phyloP scores from a whole-genome alignment of 2,113 vertebrate genomes.

The Tapirus terrestris region DNA sequence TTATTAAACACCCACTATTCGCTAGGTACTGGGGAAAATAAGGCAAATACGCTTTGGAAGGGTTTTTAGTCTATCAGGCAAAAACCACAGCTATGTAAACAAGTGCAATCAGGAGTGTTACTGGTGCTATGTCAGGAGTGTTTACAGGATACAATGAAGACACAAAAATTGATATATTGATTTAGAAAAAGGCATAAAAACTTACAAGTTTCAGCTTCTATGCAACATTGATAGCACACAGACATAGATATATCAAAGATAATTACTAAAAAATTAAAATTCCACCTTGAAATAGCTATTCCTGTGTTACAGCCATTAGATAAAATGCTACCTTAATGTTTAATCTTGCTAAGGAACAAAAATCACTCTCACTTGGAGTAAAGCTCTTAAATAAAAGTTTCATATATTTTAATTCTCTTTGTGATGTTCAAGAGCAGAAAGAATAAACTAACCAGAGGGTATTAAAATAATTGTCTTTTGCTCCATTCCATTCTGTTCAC shows the following conservation, averaged over 20 bases:
- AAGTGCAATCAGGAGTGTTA: not conserved
- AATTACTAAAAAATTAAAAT: constrained; percentile 17
- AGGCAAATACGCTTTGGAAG: constrained; percentile 3
- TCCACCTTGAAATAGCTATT: constrained; percentile 19
- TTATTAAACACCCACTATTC: not conserved
- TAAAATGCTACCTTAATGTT: constrained; percentile 12
- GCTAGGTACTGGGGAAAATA: not conserved
- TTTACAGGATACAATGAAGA: constrained; percentile 24
- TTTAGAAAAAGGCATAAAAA: constrained; percentile 32
- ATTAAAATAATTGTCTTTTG: constrained; percentile 93
- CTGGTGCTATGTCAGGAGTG: constrained; percentile 19
- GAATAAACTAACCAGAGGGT: constrained; percentile 91
- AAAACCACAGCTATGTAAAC: not conserved
- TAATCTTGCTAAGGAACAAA: constrained; percentile 30
- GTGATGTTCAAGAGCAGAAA: constrained; percentile 37
- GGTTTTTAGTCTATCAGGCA: not conserved
- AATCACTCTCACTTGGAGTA: constrained; percentile 27
- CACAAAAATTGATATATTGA: not conserved
- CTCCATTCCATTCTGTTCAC: constrained; percentile 84
- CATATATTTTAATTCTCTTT: constrained; percentile 13
- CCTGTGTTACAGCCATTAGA: not conserved
- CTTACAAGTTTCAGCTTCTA: not conserved
- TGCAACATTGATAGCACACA: not conserved
- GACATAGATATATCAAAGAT: not conserved
- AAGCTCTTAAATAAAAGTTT: constrained; percentile 1